Base-by-base conservation (phyloP, 2,797 vertebrate species). In the Melanotaenia maccullochi region DNA sequence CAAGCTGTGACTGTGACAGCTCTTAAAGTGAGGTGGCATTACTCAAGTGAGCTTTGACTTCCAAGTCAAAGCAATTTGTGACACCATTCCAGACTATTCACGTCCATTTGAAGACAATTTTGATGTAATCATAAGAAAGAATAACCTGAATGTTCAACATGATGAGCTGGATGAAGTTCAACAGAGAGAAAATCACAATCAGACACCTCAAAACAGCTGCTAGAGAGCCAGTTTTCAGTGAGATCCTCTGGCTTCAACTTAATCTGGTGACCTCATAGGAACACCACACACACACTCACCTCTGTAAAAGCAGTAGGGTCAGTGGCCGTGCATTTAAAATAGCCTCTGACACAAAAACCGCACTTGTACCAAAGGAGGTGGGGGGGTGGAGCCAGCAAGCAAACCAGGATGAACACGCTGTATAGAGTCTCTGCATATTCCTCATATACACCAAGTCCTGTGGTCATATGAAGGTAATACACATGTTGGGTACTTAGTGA, bases 241-340 rank as follows among this genome's bases (percentile, higher is more conserved):
- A 75, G 61, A 61, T 63, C 67, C 24, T 81, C 58, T 62, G 56
- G 71, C 66, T 78, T 81, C 72, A 80, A 61, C 62, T 72, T 80
- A 82, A 86, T 81, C 65, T 33, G 60, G 57, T 91, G 91, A 93
- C 88, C 88, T 83, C 84, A 73, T 52, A 52, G 55, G 57, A 83
- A 86, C 82, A 82, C 65, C 52, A 74, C 68, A 83, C 67, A 73
- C 70, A 71, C 47, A 36, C 71, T 73, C 74, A 80, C 75, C 87
- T 82, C 63, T 71, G 85, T 90, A 94, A 95, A 94, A 93, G 93
- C 91, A 93, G 89, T 11, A 2, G 81, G 92, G 91, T 94, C 91
- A 86, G 79, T 91, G 92, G 93, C 94, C 89, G 87, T 66, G 87
- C 83, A 88, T 94, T 94, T 92, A 96, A 97, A 97, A 97, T 94